A percentile compares a stretch with the other conserved stretches of the same genome.
Conservation (phyloP, 2,888 invertebrate species). For the Ornithoptera alexandrae region DNA sequence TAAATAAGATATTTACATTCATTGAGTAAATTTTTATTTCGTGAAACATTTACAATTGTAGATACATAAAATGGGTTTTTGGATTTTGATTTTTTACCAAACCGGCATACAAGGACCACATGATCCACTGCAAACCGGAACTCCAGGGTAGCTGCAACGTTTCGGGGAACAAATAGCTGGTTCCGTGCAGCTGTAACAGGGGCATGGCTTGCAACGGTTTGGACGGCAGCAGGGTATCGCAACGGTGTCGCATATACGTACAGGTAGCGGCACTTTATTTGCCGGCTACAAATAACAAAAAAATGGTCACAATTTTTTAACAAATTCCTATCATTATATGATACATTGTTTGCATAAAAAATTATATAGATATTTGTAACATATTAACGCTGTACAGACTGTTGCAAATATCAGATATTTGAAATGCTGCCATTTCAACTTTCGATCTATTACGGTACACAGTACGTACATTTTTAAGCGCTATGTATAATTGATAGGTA, state of each 20-base stretch:
- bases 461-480: too few species aligned
- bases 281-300: slow-evolving; percentile 46
- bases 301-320: too few species aligned
- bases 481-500: too few species aligned
- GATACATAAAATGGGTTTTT: neutral
- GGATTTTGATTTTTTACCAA: slow-evolving; percentile 46
- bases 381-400: too few species aligned
- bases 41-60: neutral
- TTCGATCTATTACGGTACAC: too few species aligned
- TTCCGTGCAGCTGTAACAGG: slow-evolving; percentile 75
- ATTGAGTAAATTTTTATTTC: neutral
- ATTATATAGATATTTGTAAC: too few species aligned
- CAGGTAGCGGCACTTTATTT: slow-evolving; percentile 48
- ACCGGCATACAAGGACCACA: slow-evolving; percentile 73
- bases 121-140: slow-evolving; percentile 58
- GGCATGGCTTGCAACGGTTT: slow-evolving; percentile 77
- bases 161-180: slow-evolving; percentile 61
- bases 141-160: slow-evolving; percentile 69
- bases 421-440: too few species aligned
- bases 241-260: slow-evolving; percentile 52
- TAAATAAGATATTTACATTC: neutral
- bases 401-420: too few species aligned
- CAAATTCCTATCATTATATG: too few species aligned
- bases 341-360: too few species aligned
- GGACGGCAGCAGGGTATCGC: slow-evolving; percentile 78